Evolutionary conservation across 2,888 invertebrate species (phyloP), one percentile per base, ranked within the genome.

Genomic region (Tetanocera ferruginea): DNA sequence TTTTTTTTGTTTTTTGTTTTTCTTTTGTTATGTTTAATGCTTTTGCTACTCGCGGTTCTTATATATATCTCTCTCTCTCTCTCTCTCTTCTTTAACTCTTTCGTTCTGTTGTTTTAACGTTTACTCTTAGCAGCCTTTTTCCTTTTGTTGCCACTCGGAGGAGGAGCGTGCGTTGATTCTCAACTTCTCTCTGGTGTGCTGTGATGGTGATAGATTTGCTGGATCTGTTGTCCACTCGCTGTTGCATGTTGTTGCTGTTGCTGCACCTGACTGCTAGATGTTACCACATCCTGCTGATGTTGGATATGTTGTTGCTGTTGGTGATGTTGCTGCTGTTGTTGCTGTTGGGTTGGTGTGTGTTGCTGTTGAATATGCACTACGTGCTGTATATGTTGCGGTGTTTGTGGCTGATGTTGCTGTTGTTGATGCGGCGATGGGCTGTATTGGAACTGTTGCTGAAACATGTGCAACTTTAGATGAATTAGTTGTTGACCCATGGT

Each of bases 401-500:
- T 87, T 78, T 87, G 87, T 55, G 86, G 85, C 51, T 85, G 83
- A 80, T 82, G 83, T 19, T 84, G 83, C 5, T 82, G 81, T 77
- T 86, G 88, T 73, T 89, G 88, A 80, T 88, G 89, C 76, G 89
- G 90, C 78, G 89, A 89, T 76, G 90, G 90, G 83, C 90, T 90
- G 80, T 90, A 90, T 85, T 90, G 89, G 86, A 90, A 90, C 85
- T 89, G 89, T 86, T 90, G 90, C 86, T 88, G 88, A 86, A 90
- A 88, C 86, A 89, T 88, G 85, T 89, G 89, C 84, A 89, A 87
- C 89, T 87, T 86, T 25, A 9, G 84, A 86, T 86, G 87, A 87
- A 87, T 87, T 84, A 86, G 85, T 84, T 84, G 83, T 84, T 85
- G 83, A 83, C 83, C 83, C 83, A 81, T 77, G 69, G 77, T 66